These are phyloP conservation scores for Lepidostoma basale DNA, from an alignment of 1,140 invertebrate genomes.

Conservation along the genomic window DNA sequence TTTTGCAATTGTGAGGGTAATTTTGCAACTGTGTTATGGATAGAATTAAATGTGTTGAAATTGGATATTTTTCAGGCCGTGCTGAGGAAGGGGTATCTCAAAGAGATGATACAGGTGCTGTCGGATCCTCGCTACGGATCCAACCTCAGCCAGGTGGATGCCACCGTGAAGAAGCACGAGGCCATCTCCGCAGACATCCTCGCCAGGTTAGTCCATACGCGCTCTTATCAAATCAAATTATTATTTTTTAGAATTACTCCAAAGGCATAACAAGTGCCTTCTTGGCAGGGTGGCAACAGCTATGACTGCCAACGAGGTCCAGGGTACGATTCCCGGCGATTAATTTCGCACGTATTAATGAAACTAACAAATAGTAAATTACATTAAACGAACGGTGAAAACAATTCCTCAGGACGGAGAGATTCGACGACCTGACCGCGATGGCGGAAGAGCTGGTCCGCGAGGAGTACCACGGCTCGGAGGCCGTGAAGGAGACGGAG, in stretches of 20 bases:
- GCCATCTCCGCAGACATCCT: slow-evolving; percentile 97
- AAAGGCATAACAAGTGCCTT: not conserved
- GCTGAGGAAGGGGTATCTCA: slow-evolving; percentile 90
- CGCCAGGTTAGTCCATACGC: slow-evolving; percentile 63
- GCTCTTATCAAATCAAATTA: not conserved
- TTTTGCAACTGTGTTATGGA: too few relatives aligned
- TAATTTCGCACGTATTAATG: too few relatives aligned
- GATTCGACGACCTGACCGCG: slow-evolving; percentile 90
- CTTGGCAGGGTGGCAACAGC: too few relatives aligned
- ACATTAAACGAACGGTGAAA: too few relatives aligned
- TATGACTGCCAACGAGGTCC: too few relatives aligned
- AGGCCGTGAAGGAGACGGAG: slow-evolving; percentile 81
- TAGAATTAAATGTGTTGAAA: too few relatives aligned
- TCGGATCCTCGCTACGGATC: slow-evolving; percentile 91
- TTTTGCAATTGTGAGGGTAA: too few relatives aligned
- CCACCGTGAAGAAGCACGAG: slow-evolving; percentile 97
- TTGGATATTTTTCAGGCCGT: slow-evolving; percentile 73
- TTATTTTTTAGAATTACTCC: too few relatives aligned
- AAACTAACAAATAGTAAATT: too few relatives aligned
- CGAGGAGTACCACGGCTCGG: slow-evolving; percentile 91
- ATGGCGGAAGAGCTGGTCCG: slow-evolving; percentile 90
- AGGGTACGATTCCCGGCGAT: too few relatives aligned
- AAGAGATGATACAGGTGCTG: slow-evolving; percentile 97
- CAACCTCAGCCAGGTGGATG: slow-evolving; percentile 92
- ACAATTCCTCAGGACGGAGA: slow-evolving; percentile 73